Conservation (phyloP, 2,888 invertebrate species). For the Aphidoletes aphidimyza region DNA sequence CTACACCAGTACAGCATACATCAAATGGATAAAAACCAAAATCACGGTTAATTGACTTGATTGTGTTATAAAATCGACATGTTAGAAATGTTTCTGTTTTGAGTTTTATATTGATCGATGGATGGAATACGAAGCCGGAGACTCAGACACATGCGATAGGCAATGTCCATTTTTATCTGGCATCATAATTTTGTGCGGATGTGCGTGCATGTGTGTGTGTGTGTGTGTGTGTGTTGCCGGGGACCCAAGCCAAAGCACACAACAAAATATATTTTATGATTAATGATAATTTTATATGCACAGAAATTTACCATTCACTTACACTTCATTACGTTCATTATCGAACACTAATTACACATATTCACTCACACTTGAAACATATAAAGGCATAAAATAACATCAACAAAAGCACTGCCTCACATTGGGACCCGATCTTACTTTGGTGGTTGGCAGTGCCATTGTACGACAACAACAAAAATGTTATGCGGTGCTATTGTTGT, state of each 20-base stretch:
- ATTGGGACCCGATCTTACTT: too few relatives aligned
- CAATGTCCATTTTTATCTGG: too few relatives aligned
- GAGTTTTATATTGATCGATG: background rate
- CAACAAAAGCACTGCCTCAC: too few relatives aligned
- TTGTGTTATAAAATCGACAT: background rate
- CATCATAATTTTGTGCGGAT: background rate
- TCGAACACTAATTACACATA: conserved; percentile 35
- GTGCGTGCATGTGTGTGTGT: background rate
- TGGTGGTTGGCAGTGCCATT: background rate
- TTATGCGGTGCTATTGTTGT: background rate
- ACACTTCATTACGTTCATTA: conserved; percentile 12
- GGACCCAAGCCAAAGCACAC: background rate
- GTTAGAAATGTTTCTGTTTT: background rate
- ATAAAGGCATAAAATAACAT: background rate
- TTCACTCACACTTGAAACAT: background rate
- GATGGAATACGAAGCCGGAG: too few relatives aligned
- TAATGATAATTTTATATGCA: conserved; percentile 25
- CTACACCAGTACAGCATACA: too few relatives aligned
- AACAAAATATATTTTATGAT: too few relatives aligned
- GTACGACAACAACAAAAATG: background rate
- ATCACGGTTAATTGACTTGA: conserved; percentile 36
- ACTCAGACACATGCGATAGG: background rate
- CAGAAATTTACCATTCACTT: conserved; percentile 35
- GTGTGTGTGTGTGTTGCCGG: too few relatives aligned
- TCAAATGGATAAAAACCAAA: conserved; percentile 39